Conservation (phyloP, 2,113 vertebrate genomes). For the Caretta caretta region DNA sequence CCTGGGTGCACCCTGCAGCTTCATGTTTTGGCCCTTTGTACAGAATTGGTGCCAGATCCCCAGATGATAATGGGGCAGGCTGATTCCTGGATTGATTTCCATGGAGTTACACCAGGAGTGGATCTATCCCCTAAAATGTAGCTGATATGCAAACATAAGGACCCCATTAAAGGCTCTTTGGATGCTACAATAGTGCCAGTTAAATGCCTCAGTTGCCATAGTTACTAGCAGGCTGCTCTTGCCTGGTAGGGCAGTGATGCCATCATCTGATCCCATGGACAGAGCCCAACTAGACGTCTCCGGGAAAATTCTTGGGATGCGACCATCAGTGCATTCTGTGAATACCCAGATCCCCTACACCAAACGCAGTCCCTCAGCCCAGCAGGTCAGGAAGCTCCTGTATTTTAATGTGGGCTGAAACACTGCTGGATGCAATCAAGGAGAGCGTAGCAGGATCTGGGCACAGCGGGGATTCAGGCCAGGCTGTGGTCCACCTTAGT, state of each 20-base stretch:
- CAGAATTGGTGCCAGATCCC: constrained; percentile 14
- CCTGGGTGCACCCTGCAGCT: background rate
- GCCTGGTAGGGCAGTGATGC: background rate
- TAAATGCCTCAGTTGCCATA: background rate
- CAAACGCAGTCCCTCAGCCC: background rate
- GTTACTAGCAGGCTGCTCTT: background rate
- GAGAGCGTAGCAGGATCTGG: background rate
- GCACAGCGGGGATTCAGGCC: too few species aligned
- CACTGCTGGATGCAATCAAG: background rate
- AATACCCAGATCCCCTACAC: background rate
- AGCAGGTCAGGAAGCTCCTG: background rate
- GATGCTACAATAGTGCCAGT: background rate
- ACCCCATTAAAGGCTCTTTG: constrained; percentile 21
- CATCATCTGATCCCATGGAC: background rate
- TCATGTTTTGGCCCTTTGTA: background rate
- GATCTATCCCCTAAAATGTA: background rate
- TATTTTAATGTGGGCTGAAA: too few species aligned
- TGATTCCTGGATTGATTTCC: constrained; percentile 17
- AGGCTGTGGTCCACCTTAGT: background rate
- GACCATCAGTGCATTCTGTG: background rate
- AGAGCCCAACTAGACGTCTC: background rate
- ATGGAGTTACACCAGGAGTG: background rate
- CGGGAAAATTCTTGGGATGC: background rate
- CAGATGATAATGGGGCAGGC: background rate
- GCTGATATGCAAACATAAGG: constrained; percentile 27